Evolutionary conservation across 2,113 vertebrate species (phyloP), one percentile per base, ranked within the genome.

Genomic region (Odontophorus gujanensis): DNA sequence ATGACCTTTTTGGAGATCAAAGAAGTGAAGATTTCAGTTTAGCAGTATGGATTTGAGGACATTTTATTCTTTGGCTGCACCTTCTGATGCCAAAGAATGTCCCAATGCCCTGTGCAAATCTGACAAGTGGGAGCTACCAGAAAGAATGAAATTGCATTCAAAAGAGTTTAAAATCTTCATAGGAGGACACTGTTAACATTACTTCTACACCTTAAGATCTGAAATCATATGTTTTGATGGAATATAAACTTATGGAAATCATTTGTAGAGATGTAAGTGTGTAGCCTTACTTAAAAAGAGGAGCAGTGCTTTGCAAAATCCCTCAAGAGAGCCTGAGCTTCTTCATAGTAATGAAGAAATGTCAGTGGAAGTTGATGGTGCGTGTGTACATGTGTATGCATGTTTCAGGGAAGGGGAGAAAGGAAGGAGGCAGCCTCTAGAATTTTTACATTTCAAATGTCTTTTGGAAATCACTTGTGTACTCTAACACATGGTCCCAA

Each of bases 321-420:
- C 74, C 93, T 96, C 80, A 93, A 92, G 96, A 97, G 87, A 84
- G 72, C 50, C 86, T 26, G 45, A 87, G 90, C 65, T 95, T 95
- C 96, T 95, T 97, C 97, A 96, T 91, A 95, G 96, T 96, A 97
- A 97, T 97, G 97, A 97, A 97, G 94, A 97, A 97, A 92, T 96
- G 95, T 97, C 97, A 96, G 91, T 96, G 95, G 79, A 95, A 95
- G 96, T 92, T 96, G 97, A 97, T 96, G 94, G 95, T 95, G 95
- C 78, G 9, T 96, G 94, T 89, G 81, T 87, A 93, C 92, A 87
- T 95, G 96, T 96, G 89, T 95, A 92, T 92, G 93, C 90, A 96
- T 96, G 93, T 91, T 87, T 76, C 53, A 81, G 48, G 74, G 81
- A 95, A 87, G 51, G 16, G 53, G 61, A 93, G 59, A 95, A 94